Evolutionary conservation across 1,140 invertebrate genomes (phyloP).

Genomic region (Atta texana): DNA sequence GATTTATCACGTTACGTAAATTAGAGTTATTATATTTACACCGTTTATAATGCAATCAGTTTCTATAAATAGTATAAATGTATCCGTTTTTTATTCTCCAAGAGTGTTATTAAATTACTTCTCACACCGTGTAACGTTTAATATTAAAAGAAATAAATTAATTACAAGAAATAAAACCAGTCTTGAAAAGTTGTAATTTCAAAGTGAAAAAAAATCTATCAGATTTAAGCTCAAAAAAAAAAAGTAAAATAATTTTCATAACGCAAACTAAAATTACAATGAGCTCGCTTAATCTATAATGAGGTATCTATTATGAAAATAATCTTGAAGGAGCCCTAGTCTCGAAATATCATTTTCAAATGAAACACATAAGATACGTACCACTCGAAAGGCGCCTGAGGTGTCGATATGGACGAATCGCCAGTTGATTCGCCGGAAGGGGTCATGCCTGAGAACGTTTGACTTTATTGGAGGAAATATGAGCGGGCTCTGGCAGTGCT

Average conservation of each 20-base stretch:
- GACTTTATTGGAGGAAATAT: conserved; percentile 70
- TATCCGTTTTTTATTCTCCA: not conserved
- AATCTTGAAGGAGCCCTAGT: not conserved
- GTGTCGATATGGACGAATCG: conserved; percentile 48
- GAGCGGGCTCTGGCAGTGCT: conserved; percentile 47
- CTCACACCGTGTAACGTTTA: too few relatives aligned
- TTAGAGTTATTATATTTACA: not conserved
- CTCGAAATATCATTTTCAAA: not conserved
- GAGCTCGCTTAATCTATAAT: not conserved
- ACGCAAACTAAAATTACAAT: not conserved
- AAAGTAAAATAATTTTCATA: not conserved
- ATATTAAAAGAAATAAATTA: too few relatives aligned
- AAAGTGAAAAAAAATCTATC: not conserved
- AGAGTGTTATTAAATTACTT: not conserved
- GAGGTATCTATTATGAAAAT: not conserved
- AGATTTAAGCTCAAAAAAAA: not conserved
- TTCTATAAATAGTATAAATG: not conserved
- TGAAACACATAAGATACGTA: conserved; percentile 19
- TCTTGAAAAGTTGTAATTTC: too few relatives aligned
- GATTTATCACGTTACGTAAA: not conserved
- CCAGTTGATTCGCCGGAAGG: conserved; percentile 43
- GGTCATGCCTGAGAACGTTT: conserved; percentile 66
- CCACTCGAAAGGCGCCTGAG: conserved; percentile 31
- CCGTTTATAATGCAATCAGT: not conserved
- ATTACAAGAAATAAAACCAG: too few relatives aligned